phyloP scores from a whole-genome alignment of 2,888 invertebrate genomes.

The Dryadula phaetusa region DNA sequence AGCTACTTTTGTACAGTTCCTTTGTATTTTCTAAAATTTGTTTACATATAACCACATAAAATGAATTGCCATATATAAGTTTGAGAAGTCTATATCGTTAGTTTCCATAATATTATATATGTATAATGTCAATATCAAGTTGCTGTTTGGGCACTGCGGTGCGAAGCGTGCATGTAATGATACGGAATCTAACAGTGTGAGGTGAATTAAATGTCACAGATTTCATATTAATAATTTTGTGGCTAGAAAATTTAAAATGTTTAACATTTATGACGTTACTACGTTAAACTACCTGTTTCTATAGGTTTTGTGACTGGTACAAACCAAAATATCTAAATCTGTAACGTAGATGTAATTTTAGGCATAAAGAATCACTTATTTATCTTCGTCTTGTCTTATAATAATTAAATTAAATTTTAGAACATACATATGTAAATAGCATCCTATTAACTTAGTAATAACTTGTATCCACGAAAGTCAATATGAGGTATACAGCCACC shows the following conservation, averaged over 20 bases:
- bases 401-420: background rate
- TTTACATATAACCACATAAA: too few relatives aligned
- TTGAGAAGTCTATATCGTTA: too few relatives aligned
- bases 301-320: background rate
- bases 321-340: background rate
- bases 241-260: background rate
- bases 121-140: conserved; percentile 31
- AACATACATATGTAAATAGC: conserved; percentile 4
- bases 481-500: conserved; percentile 11
- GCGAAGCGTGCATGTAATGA: conserved; percentile 15
- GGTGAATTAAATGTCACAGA: conserved; percentile 25
- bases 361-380: background rate
- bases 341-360: background rate
- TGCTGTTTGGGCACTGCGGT: conserved; percentile 24
- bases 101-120: too few relatives aligned
- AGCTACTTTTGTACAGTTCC: too few relatives aligned
- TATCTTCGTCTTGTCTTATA: background rate
- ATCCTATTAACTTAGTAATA: background rate
- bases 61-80: too few relatives aligned
- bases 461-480: conserved; percentile 6
- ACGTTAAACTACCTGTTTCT: too few relatives aligned
- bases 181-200: conserved; percentile 10
- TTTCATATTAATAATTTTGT: conserved; percentile 16
- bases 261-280: background rate
- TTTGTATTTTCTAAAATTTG: too few relatives aligned